A percentile compares a stretch with the other conserved stretches of the same genome.
Conservation (phyloP, 2,888 invertebrate genomes). For the Lamellibrachia satsuma region DNA sequence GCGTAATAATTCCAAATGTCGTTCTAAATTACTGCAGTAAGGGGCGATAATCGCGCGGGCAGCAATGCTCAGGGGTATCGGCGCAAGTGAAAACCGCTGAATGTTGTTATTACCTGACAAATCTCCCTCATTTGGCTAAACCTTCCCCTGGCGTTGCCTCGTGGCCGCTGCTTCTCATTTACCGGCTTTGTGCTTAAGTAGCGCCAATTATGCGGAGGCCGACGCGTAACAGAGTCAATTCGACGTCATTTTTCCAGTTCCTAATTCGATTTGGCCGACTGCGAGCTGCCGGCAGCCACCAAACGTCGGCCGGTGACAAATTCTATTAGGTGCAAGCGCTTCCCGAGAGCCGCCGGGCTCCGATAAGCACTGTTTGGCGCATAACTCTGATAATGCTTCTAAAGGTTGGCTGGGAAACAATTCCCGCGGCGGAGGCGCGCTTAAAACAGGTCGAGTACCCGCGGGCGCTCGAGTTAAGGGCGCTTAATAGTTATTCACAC, state of each 20-base stretch:
- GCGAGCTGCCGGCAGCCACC: background rate
- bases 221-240: slow-evolving; percentile 13
- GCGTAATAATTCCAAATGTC: slow-evolving; percentile 13
- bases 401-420: background rate
- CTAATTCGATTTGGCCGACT: background rate
- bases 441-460: background rate
- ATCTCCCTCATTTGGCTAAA: slow-evolving; percentile 17
- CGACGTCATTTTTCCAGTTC: slow-evolving; percentile 17
- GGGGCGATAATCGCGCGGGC: background rate
- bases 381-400: background rate
- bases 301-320: slow-evolving; percentile 3
- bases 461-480: slow-evolving; percentile 1
- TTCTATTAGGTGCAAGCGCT: background rate
- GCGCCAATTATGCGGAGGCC: background rate
- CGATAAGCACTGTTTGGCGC: background rate
- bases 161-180: slow-evolving; percentile 1
- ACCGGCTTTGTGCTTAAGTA: slow-evolving; percentile 3
- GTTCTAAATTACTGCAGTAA: background rate
- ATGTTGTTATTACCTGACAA: slow-evolving; percentile 17
- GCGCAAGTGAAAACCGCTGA: slow-evolving; percentile 5
- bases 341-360: background rate
- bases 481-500: slow-evolving; percentile 9
- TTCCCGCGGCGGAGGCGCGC: background rate
- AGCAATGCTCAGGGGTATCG: background rate
- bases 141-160: background rate